A percentile compares a stretch with the other conserved stretches of the same genome.
These are phyloP conservation scores for Microtus montanus DNA, from an alignment of 2,113 vertebrate species.

Conservation along the genomic window DNA sequence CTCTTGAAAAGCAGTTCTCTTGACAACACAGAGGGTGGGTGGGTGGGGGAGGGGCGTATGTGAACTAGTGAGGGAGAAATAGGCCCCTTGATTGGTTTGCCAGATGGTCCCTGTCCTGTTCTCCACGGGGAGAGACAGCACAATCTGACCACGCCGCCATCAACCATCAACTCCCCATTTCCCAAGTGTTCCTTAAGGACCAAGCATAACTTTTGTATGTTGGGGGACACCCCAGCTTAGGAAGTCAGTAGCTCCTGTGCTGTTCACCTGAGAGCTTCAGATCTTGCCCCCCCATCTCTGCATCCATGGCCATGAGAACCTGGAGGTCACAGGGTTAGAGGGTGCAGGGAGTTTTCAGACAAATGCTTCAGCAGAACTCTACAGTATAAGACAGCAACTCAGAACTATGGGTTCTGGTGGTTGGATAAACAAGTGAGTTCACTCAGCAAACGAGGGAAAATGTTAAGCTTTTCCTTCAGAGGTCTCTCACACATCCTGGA, in stretches of 20 bases:
- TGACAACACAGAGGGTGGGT: background rate
- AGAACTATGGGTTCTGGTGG: background rate
- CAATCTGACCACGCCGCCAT: background rate
- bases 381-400: background rate
- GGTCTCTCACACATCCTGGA: background rate
- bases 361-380: background rate
- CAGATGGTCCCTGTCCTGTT: slow-evolving; percentile 45
- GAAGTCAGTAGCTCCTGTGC: background rate
- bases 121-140: background rate
- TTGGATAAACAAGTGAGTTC: background rate
- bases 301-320: background rate
- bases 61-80: background rate
- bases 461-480: background rate
- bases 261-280: background rate
- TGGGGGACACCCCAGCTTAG: background rate
- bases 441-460: background rate
- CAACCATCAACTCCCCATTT: background rate
- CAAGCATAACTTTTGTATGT: background rate
- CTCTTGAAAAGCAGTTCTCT: background rate
- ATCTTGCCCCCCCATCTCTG: background rate
- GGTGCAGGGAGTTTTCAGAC: background rate
- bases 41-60: no score
- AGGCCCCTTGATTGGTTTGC: background rate
- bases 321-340: background rate
- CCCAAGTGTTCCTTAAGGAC: background rate